These are phyloP conservation scores for Tribolium madens DNA, from an alignment of 1,140 invertebrate genomes.

Conservation along the genomic window DNA sequence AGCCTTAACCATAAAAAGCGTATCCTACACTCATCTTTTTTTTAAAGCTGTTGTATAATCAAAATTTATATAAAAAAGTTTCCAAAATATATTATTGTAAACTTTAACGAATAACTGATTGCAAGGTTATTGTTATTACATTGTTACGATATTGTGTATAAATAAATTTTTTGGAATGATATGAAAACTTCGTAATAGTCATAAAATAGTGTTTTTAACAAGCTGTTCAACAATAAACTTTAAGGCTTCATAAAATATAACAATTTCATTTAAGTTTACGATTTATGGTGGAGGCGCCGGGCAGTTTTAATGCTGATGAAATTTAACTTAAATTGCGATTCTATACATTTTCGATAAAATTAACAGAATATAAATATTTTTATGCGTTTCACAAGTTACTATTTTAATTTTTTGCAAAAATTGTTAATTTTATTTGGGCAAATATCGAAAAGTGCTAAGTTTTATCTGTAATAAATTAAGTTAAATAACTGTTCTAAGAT, in stretches of 20 bases:
- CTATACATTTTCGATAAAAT: neutral
- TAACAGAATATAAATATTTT: neutral
- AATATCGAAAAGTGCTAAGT: neutral
- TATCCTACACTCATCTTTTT: constrained; percentile 19
- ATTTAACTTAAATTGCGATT: constrained; percentile 2
- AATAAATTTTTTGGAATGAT: neutral
- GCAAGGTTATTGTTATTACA: neutral
- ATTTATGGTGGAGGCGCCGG: constrained; percentile 21
- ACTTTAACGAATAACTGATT: too few relatives aligned
- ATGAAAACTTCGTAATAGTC: constrained; percentile 10
- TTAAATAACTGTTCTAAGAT: constrained; percentile 23
- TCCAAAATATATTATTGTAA: neutral
- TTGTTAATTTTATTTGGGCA: too few relatives aligned
- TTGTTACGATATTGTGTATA: constrained; percentile 15
- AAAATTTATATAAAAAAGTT: constrained; percentile 11
- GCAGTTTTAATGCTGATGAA: constrained; percentile 1
- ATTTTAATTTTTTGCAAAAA: too few relatives aligned
- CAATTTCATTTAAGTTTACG: constrained; percentile 21
- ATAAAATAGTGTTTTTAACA: constrained; percentile 35
- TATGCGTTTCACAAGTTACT: neutral
- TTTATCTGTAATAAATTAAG: constrained; percentile 33
- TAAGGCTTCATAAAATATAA: constrained; percentile 34
- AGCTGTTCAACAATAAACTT: constrained; percentile 29
- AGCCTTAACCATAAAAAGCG: constrained; percentile 13
- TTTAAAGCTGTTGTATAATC: constrained; percentile 24